Base-by-base conservation (phyloP, 2,797 vertebrate genomes). In the Emys orbicularis region DNA sequence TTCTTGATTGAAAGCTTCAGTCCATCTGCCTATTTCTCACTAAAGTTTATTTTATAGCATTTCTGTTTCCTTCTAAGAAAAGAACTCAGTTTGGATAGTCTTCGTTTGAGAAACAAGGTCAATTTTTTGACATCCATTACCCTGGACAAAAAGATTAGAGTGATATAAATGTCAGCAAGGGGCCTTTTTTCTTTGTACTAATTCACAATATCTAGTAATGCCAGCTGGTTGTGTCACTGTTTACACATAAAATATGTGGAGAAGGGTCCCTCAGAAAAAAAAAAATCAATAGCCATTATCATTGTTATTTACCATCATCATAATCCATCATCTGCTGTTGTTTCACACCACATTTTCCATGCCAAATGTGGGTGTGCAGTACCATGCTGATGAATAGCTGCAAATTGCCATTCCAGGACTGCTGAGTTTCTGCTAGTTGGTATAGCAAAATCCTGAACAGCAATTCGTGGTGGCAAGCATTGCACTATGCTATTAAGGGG, bases 261-360 rank as follows among this genome's bases (percentile, higher is more conserved):
- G 37, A 96, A 84, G 37, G 37, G 77, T 91, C 54, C 83, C 79
- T 94, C 54, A 81, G 72, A 52, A 79, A 65, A 86, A 95, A 95
- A 92, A 95, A 90, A 96, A 97, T 97, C 94, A 96, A 94, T 97
- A 92, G 65, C 57, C 90, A 95, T 97, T 97, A 96, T 96, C 91
- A 86, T 96, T 97, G 92, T 97, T 96, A 97, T 97, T 98, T 97
- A 56, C 88, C 65, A 41, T 97, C 92, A 93, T 97, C 86, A 94
- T 95, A 97, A 96, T 84, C 96, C 86, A 97, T 95, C 72, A 94
- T 93, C 80, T 96, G 84, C 56, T 97, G 80, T 96, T 95, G 81
- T 97, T 97, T 97, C 59, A 94, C 41, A 93, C 68, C 50, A 95
- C 52, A n/a, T 96, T 95, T 92, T 97, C 95, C 50, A 89, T 92